These are phyloP conservation scores for Saxidomus purpurata DNA, from an alignment of 1,140 invertebrate species.

Conservation along the genomic window DNA sequence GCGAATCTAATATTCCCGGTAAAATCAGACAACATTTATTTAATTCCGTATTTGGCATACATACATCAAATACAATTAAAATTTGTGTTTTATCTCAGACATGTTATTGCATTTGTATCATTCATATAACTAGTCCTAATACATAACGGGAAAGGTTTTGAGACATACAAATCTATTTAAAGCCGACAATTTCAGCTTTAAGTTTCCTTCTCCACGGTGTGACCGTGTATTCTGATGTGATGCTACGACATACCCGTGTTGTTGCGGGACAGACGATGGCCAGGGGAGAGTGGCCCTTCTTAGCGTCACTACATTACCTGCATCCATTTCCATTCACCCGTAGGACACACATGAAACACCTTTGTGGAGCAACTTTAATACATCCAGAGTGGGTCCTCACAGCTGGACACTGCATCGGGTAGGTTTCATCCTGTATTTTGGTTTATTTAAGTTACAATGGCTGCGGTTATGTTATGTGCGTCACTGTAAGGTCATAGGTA, in stretches of 20 bases:
- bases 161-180: too few relatives aligned
- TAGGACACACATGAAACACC: conserved; percentile 44
- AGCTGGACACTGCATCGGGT: conserved; percentile 52
- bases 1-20: too few relatives aligned
- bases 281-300: conserved; percentile 45
- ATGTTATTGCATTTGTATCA: too few relatives aligned
- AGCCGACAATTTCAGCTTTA: conserved; percentile 91
- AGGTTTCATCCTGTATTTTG: neutral
- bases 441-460: too few relatives aligned
- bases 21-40: too few relatives aligned
- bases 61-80: too few relatives aligned
- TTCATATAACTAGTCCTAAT: too few relatives aligned
- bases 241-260: conserved; percentile 72
- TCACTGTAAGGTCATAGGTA: too few relatives aligned
- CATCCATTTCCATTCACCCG: conserved; percentile 40
- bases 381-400: conserved; percentile 38
- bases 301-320: conserved; percentile 49
- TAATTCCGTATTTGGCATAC: too few relatives aligned
- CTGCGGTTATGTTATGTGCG: too few relatives aligned
- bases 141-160: too few relatives aligned
- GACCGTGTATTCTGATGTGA: conserved; percentile 85
- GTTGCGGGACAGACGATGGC: conserved; percentile 17
- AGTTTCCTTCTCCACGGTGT: conserved; percentile 79
- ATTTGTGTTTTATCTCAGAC: too few relatives aligned
- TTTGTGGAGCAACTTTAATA: conserved; percentile 41